Evolutionary conservation across 2,888 invertebrate genomes (phyloP).

Genomic region (Ferrisia virgata): DNA sequence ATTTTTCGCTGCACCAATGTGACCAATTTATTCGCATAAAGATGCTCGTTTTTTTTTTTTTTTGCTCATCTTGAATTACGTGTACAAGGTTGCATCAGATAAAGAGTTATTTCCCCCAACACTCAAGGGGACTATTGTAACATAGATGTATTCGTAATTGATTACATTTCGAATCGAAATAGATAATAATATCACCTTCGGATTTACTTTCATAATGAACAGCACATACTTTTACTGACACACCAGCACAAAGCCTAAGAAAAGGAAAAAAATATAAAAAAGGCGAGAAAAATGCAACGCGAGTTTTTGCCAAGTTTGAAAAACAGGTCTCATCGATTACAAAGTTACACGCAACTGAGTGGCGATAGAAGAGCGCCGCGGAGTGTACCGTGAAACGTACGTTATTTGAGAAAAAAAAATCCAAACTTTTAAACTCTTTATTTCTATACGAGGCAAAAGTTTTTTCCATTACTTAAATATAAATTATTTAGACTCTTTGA

Average conservation of each 20-base stretch:
- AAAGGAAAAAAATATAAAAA: not conserved
- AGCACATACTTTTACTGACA: no score
- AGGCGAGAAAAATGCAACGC: not conserved
- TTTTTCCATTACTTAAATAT: constrained; percentile 33
- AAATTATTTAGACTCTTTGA: constrained; percentile 19
- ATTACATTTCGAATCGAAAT: not conserved
- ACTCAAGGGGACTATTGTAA: no score
- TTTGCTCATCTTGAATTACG: not conserved
- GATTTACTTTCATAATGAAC: not conserved
- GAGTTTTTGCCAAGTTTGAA: constrained; percentile 8
- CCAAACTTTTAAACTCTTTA: constrained; percentile 21
- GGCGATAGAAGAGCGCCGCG: not conserved
- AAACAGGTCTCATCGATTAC: constrained; percentile 22
- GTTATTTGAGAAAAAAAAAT: not conserved
- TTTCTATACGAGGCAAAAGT: not conserved
- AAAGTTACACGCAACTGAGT: constrained; percentile 1
- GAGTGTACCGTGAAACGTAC: not conserved
- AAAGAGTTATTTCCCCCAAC: no score
- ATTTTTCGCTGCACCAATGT: not conserved
- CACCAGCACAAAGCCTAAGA: not conserved
- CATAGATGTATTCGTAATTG: not conserved
- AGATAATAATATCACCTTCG: not conserved
- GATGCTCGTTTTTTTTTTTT: not conserved
- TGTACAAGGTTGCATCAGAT: no score
- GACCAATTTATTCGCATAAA: not conserved